Percentiles rank a stretch among this genome's conserved stretches.
Conservation (phyloP, 1,140 invertebrate species). For the Tetraneura akinire region DNA sequence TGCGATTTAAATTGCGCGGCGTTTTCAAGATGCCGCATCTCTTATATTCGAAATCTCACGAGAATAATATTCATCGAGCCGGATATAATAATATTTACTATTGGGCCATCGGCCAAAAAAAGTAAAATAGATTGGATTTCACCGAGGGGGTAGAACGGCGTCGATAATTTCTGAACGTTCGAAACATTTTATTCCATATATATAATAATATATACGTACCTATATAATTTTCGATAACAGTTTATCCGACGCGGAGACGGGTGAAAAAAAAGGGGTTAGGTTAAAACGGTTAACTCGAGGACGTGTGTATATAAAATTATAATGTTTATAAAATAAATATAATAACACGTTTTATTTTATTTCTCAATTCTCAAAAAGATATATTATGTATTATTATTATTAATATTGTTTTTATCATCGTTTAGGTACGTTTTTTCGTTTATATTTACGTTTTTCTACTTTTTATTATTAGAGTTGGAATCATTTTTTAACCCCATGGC, state of each 20-base stretch:
- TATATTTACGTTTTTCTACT: background rate
- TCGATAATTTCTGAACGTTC: background rate
- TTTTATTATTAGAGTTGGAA: background rate
- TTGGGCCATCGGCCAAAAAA: conserved; percentile 11
- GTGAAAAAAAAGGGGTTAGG: background rate
- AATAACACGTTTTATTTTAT: background rate
- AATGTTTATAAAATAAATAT: too few relatives aligned
- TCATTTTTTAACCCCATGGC: conserved; percentile 20
- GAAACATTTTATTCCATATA: background rate
- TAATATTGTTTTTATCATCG: too few relatives aligned
- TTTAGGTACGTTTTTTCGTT: background rate
- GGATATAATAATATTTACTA: conserved; percentile 33
- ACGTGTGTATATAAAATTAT: too few relatives aligned
- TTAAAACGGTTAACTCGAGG: too few relatives aligned
- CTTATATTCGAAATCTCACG: conserved; percentile 1
- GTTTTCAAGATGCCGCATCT: background rate
- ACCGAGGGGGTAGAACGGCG: background rate
- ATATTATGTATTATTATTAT: too few relatives aligned
- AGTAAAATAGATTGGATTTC: conserved; percentile 30
- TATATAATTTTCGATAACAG: too few relatives aligned
- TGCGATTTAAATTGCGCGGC: background rate
- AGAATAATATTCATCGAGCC: conserved; percentile 29
- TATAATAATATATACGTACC: background rate
- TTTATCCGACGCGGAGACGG: too few relatives aligned
- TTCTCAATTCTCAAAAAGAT: background rate